These are phyloP conservation scores for Leuctra nigra DNA, from an alignment of 2,888 invertebrate genomes.

Conservation along the genomic window DNA sequence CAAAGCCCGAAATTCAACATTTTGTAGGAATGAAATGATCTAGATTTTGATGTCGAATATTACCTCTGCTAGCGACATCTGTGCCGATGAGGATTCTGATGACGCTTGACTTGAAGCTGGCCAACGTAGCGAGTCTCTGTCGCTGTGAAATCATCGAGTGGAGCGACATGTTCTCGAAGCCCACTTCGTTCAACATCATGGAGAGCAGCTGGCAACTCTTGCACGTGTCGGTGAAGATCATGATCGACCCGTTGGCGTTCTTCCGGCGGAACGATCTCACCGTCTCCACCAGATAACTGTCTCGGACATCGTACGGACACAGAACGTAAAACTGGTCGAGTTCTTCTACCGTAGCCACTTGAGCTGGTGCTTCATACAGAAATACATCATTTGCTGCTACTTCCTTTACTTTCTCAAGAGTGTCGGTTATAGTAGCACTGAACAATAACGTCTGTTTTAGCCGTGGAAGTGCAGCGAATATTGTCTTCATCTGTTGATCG, in stretches of 20 bases:
- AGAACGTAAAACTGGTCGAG: slow-evolving; percentile 88
- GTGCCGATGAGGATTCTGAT: slow-evolving; percentile 89
- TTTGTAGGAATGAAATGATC: no score
- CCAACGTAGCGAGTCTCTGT: slow-evolving; percentile 74
- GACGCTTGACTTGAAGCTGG: slow-evolving; percentile 84
- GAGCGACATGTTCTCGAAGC: slow-evolving; percentile 81
- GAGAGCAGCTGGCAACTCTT: slow-evolving; percentile 88
- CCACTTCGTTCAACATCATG: slow-evolving; percentile 80
- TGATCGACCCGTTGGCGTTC: slow-evolving; percentile 72
- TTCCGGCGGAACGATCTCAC: slow-evolving; percentile 67
- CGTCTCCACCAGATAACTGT: slow-evolving; percentile 83
- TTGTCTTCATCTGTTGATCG: slow-evolving; percentile 70
- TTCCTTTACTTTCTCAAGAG: slow-evolving; percentile 58
- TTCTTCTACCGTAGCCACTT: slow-evolving; percentile 77
- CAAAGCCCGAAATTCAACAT: no score
- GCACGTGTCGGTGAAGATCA: slow-evolving; percentile 95
- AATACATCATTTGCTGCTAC: slow-evolving; percentile 50
- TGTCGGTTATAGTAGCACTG: slow-evolving; percentile 93
- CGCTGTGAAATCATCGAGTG: slow-evolving; percentile 91
- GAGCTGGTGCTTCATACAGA: slow-evolving; percentile 61
- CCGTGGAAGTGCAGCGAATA: slow-evolving; percentile 68
- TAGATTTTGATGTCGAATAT: no score
- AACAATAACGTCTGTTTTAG: slow-evolving; percentile 83
- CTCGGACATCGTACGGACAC: slow-evolving; percentile 84
- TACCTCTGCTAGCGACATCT: slow-evolving; percentile 83